phyloP scores from a whole-genome alignment of 1,140 invertebrate species.

The Doryteuthis pealeii region DNA sequence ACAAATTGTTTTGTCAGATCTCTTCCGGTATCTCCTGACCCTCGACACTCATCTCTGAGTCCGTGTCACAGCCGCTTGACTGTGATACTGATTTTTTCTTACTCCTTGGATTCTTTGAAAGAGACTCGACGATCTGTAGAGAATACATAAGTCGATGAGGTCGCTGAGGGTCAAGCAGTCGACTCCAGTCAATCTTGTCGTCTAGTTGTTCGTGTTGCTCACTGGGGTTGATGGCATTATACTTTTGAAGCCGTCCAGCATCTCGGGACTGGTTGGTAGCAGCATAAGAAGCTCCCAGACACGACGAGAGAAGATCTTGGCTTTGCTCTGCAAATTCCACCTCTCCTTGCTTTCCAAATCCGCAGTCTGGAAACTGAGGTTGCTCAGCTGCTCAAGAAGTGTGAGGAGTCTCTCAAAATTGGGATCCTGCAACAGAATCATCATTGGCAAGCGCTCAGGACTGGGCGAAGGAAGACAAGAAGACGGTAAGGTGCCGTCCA shows the following conservation, averaged over 20 bases:
- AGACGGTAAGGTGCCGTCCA: slow-evolving; percentile 49
- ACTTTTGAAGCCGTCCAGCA: slow-evolving; percentile 78
- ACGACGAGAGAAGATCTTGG: slow-evolving; percentile 79
- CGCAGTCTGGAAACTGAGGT: slow-evolving; percentile 67
- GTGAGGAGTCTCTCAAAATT: slow-evolving; percentile 89
- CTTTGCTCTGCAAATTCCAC: slow-evolving; percentile 82
- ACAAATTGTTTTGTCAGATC: slow-evolving; percentile 69
- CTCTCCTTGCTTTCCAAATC: slow-evolving; percentile 63
- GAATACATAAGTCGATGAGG: slow-evolving; percentile 95
- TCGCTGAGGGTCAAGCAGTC: slow-evolving; percentile 80
- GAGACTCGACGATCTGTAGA: slow-evolving; percentile 83
- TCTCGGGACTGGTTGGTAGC: slow-evolving; percentile 82
- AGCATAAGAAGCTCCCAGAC: slow-evolving; percentile 92
- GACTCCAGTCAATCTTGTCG: slow-evolving; percentile 62
- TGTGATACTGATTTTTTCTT: slow-evolving; percentile 58
- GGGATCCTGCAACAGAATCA: slow-evolving; percentile 78
- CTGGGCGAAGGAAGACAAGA: slow-evolving; percentile 69
- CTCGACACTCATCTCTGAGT: slow-evolving; percentile 38
- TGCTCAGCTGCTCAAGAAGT: slow-evolving; percentile 83
- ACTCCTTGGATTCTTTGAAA: slow-evolving; percentile 61
- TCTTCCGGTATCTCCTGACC: slow-evolving; percentile 40
- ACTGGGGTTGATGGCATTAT: slow-evolving; percentile 40
- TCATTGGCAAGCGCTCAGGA: slow-evolving; percentile 79
- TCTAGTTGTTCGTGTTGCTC: slow-evolving; percentile 8
- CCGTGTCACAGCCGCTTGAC: slow-evolving; percentile 38